Evolutionary conservation across 2,797 vertebrate species (phyloP), one percentile per base, ranked within the genome.

Genomic region (Cottoperca gobio): DNA sequence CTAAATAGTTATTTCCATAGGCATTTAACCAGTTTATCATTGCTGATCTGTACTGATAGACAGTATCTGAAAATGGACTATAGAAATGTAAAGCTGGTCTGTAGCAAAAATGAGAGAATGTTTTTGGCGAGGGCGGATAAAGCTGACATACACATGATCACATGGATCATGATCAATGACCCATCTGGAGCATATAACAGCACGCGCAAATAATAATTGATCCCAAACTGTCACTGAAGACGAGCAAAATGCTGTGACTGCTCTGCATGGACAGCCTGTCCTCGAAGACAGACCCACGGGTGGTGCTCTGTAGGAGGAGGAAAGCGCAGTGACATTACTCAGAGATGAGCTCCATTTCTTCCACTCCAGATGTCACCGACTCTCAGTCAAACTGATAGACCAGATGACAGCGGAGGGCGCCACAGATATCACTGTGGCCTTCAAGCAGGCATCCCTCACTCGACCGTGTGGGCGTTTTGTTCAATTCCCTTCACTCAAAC

Each of bases 301-400:
- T 61, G 73, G 73, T 28, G 81, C 31, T 67, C 50, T 19, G 42
- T 58, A 58, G 49, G 49, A 21, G 61, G 40, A 23, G 55, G 35
- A 46, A 64, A 67, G 57, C 3, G 7, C 35, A n/a, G 61, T 35
- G 73, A 82, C 73, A 75, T 75, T 77, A 70, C 73, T 78, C 62
- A 16, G 49, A 78, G 72, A 85, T 71, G 57, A 86, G 76, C 49
- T 71, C 57, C 4, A 33, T 67, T 72, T 83, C 67, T 82, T 84
- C 67, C 71, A 61, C 59, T 85, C 85, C 86, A 90, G 84, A 92
- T 85, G 85, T 89, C 78, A 82, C 31, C 1, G 21, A 46, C 49
- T 73, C 42, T 13, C 57, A 83, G 70, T 80, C 48, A 60, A 82
- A 73, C 54, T 58, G 73, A 84, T 53, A 39, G 70, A 76, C 37